These are phyloP conservation scores for Megalurothrips usitatus DNA, from an alignment of 2,888 invertebrate species.

Conservation along the genomic window DNA sequence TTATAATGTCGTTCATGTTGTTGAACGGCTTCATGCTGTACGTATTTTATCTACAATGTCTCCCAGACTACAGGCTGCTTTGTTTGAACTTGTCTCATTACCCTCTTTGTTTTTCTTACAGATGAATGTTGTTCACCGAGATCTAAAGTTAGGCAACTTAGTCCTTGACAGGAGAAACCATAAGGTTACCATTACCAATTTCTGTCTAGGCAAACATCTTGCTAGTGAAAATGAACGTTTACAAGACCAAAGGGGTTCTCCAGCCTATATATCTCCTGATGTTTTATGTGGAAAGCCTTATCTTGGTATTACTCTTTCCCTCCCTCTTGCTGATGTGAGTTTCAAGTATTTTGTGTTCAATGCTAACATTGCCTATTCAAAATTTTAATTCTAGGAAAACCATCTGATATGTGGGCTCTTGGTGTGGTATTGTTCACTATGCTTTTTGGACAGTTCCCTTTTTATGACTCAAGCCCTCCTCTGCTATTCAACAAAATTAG, in stretches of 20 bases:
- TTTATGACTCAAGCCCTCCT: constrained; percentile 68
- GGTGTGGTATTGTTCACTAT: constrained; percentile 75
- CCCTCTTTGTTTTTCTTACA: constrained; percentile 45
- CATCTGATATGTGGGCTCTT: constrained; percentile 78
- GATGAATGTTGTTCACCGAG: constrained; percentile 73
- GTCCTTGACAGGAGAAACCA: constrained; percentile 64
- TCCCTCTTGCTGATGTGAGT: background rate
- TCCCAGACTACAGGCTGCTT: background rate
- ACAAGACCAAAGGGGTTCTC: constrained; percentile 72
- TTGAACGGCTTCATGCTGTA: constrained; percentile 68
- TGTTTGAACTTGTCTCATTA: constrained; percentile 13
- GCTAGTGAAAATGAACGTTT: constrained; percentile 66
- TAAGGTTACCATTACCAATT: constrained; percentile 66
- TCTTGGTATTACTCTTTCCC: constrained; percentile 48
- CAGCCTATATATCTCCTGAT: constrained; percentile 77
- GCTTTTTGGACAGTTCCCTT: constrained; percentile 76
- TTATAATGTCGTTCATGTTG: constrained; percentile 67
- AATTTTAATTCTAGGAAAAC: constrained; percentile 51
- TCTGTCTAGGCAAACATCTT: constrained; percentile 70
- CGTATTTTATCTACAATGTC: constrained; percentile 34
- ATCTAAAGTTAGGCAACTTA: constrained; percentile 72
- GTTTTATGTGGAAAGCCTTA: constrained; percentile 72
- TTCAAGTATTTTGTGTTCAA: background rate
- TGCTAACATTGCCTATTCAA: background rate
- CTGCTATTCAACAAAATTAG: constrained; percentile 72